Evolutionary conservation across 2,797 vertebrate genomes (phyloP).

Genomic region (Botia almorhae): DNA sequence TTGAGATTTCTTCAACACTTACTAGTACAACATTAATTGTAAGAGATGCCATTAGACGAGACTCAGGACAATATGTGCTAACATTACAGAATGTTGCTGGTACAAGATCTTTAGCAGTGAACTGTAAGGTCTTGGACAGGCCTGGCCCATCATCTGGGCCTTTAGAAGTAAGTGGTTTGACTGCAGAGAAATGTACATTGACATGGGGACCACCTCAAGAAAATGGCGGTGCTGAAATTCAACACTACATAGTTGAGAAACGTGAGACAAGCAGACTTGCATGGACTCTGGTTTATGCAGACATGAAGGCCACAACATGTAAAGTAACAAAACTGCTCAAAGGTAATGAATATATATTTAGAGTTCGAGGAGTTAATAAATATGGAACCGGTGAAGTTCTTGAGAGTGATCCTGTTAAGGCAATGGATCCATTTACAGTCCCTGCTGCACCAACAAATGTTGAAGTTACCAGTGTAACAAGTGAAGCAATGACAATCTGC

Average conservation of each 20-base stretch:
- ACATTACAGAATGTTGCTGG: slow-evolving; percentile 92
- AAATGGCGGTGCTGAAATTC: slow-evolving; percentile 91
- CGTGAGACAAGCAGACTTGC: slow-evolving; percentile 96
- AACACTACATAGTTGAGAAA: slow-evolving; percentile 94
- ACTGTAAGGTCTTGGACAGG: slow-evolving; percentile 93
- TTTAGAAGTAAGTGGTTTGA: slow-evolving; percentile 86
- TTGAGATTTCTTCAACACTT: slow-evolving; percentile 88
- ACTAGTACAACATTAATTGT: slow-evolving; percentile 83
- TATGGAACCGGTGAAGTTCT: slow-evolving; percentile 92
- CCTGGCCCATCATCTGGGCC: slow-evolving; percentile 94
- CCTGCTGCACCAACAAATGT: slow-evolving; percentile 89
- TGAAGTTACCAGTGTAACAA: slow-evolving; percentile 91
- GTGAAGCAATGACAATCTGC: slow-evolving; percentile 91
- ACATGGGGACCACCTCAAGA: slow-evolving; percentile 93
- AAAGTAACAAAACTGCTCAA: slow-evolving; percentile 94
- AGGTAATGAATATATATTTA: slow-evolving; percentile 97
- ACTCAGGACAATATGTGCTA: slow-evolving; percentile 92
- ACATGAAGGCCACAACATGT: slow-evolving; percentile 91
- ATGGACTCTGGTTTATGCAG: slow-evolving; percentile 90
- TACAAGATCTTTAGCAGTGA: slow-evolving; percentile 84
- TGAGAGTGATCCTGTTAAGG: slow-evolving; percentile 90
- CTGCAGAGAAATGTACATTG: slow-evolving; percentile 91
- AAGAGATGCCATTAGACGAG: slow-evolving; percentile 91
- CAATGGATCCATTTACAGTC: slow-evolving; percentile 90
- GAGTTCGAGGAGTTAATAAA: slow-evolving; percentile 94